Evolutionary conservation across 2,888 invertebrate genomes (phyloP).

Genomic region (Deilephila elpenor): DNA sequence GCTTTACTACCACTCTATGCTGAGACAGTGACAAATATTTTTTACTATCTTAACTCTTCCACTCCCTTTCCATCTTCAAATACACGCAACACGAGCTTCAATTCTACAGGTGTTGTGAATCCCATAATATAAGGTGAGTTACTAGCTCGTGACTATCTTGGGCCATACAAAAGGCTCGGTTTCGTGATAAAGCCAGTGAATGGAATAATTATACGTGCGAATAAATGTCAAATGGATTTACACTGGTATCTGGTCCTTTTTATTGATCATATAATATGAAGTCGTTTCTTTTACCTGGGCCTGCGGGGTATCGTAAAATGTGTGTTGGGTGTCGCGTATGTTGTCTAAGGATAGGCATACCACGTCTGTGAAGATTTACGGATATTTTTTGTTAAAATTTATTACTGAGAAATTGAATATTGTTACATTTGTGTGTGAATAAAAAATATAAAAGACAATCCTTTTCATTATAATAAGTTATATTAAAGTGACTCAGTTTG

Average conservation of each 20-base stretch:
- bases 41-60: too few species aligned
- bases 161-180: not conserved
- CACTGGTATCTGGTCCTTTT: slow-evolving; percentile 54
- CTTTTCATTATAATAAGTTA: too few species aligned
- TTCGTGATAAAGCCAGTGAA: slow-evolving; percentile 32
- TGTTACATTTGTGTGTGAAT: not conserved
- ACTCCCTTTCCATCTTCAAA: too few species aligned
- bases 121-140: too few species aligned
- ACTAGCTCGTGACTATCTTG: too few species aligned
- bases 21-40: too few species aligned
- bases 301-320: slow-evolving; percentile 37
- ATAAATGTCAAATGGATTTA: slow-evolving; percentile 63
- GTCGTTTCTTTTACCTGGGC: slow-evolving; percentile 19
- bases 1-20: too few species aligned
- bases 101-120: too few species aligned
- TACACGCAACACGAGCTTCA: too few species aligned
- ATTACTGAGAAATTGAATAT: not conserved
- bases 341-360: slow-evolving; percentile 34
- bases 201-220: slow-evolving; percentile 63
- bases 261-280: slow-evolving; percentile 19
- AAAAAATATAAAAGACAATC: too few species aligned
- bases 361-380: not conserved
- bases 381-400: not conserved
- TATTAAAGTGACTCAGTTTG: too few species aligned
- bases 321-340: slow-evolving; percentile 39